Conservation (phyloP, 2,797 vertebrate genomes). For the Merluccius polli region DNA sequence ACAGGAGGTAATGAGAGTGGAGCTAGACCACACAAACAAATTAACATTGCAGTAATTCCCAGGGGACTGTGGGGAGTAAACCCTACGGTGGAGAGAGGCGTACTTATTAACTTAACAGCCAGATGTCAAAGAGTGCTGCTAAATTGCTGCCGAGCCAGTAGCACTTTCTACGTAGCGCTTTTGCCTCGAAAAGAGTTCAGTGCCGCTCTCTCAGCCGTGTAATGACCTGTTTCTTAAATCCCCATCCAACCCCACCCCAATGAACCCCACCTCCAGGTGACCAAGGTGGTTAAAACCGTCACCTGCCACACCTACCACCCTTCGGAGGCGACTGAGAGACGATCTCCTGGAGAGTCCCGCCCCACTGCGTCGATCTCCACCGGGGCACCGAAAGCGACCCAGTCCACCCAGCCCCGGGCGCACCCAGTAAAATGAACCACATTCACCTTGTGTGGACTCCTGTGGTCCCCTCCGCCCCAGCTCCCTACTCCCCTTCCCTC, state of each 20-base stretch:
- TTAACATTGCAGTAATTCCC: slow-evolving; percentile 38
- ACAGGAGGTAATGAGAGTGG: slow-evolving; percentile 50
- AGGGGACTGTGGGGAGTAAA: slow-evolving; percentile 25
- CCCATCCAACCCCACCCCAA: slow-evolving; percentile 12
- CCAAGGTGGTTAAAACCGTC: slow-evolving; percentile 70
- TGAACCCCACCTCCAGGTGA: slow-evolving; percentile 49
- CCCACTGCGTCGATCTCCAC: slow-evolving; percentile 45
- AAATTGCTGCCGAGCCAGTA: background rate
- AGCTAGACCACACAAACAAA: slow-evolving; percentile 48
- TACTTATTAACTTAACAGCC: slow-evolving; percentile 24
- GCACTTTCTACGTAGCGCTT: background rate
- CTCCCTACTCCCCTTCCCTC: background rate
- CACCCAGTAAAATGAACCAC: slow-evolving; percentile 57
- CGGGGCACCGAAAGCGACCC: background rate
- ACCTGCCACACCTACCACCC: slow-evolving; percentile 59
- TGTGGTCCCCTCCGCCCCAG: slow-evolving; percentile 5
- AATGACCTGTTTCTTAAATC: slow-evolving; percentile 8
- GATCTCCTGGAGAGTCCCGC: slow-evolving; percentile 46
- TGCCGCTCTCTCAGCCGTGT: background rate
- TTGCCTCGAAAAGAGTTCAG: background rate
- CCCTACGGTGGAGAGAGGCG: slow-evolving; percentile 15
- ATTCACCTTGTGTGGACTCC: slow-evolving; percentile 25
- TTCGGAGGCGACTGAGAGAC: slow-evolving; percentile 36
- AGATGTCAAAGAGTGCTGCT: slow-evolving; percentile 13
- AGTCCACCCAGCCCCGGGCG: slow-evolving; percentile 24